These are phyloP conservation scores for Colostygia pectinataria DNA, from an alignment of 2,888 invertebrate genomes.

Conservation along the genomic window DNA sequence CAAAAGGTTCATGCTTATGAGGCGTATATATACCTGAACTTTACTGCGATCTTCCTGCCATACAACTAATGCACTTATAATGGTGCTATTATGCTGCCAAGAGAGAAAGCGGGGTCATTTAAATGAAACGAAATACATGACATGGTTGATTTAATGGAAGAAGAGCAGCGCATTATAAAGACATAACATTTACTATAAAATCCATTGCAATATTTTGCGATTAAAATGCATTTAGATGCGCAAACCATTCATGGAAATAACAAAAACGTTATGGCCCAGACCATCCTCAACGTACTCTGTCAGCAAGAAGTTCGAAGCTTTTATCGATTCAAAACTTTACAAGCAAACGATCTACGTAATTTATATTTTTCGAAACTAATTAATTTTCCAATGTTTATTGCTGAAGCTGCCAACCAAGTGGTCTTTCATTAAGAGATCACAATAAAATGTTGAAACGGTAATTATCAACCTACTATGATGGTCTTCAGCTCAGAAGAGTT, in stretches of 20 bases:
- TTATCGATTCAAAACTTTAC: background rate
- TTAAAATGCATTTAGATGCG: slow-evolving; percentile 16
- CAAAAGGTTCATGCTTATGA: background rate
- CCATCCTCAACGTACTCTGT: slow-evolving; percentile 1
- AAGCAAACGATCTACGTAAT: slow-evolving; percentile 30
- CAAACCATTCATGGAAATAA: background rate
- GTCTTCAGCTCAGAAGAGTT: background rate
- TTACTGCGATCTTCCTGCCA: slow-evolving; percentile 42
- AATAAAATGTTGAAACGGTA: slow-evolving; percentile 3
- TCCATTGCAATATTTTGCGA: slow-evolving; percentile 12
- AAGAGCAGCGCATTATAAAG: slow-evolving; percentile 21
- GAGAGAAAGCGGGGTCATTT: slow-evolving; percentile 66
- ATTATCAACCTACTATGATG: slow-evolving; percentile 9
- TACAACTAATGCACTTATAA: slow-evolving; percentile 74
- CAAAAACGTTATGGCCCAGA: slow-evolving; percentile 3
- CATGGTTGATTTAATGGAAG: slow-evolving; percentile 29
- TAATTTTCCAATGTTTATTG: too few species aligned
- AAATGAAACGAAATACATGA: slow-evolving; percentile 49
- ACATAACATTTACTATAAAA: slow-evolving; percentile 18
- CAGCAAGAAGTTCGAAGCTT: too few species aligned
- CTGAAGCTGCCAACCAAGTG: slow-evolving; percentile 31
- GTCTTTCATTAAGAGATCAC: slow-evolving; percentile 4
- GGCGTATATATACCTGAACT: slow-evolving; percentile 1
- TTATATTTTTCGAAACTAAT: too few species aligned
- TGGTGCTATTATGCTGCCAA: slow-evolving; percentile 56